Evolutionary conservation across 2,113 vertebrate genomes (phyloP).

Genomic region (Ammospiza caudacuta): DNA sequence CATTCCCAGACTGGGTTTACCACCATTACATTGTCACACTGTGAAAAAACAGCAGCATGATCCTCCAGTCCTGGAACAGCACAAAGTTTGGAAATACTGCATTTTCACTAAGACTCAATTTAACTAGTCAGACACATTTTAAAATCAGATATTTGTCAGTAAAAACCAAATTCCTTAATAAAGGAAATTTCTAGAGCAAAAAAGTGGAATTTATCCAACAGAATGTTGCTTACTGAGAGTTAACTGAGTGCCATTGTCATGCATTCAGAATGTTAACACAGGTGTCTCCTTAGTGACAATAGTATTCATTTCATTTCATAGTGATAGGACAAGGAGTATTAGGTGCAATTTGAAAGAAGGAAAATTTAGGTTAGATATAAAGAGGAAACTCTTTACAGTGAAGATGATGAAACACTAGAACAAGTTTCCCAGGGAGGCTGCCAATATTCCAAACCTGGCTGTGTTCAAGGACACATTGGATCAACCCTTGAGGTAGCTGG

Average conservation of each 20-base stretch:
- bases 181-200: neutral
- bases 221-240: neutral
- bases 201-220: neutral
- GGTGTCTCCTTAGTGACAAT: neutral
- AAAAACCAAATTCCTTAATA: neutral
- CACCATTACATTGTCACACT: neutral
- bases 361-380: neutral
- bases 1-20: neutral
- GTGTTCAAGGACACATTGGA: neutral
- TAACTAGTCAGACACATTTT: neutral
- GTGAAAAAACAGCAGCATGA: neutral
- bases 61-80: neutral
- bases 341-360: neutral
- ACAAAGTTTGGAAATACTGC: neutral
- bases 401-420: neutral
- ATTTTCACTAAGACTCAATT: neutral
- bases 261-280: neutral
- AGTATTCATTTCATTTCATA: neutral
- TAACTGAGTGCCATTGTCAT: neutral
- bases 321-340: neutral
- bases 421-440: neutral
- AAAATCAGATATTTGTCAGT: neutral
- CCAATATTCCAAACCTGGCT: fast-evolving
- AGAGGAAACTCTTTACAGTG: neutral
- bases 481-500: neutral